Base-by-base conservation (phyloP, 92 coral and sea anemone species). In the Siderastrea siderea region DNA sequence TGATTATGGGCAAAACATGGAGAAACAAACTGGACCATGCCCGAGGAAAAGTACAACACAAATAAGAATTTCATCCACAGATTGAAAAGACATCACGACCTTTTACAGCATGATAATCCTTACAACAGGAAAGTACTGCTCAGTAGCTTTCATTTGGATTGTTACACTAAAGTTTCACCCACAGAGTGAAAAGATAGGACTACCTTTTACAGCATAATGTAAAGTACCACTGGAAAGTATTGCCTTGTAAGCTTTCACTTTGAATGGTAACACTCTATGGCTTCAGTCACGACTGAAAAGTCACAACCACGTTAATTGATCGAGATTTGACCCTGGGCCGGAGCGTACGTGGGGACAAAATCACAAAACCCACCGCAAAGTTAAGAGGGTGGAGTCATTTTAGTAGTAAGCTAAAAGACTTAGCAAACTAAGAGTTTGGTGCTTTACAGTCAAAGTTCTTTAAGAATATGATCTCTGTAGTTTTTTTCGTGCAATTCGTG, bases 401-500 rank as follows among this genome's bases (percentile, higher is more conserved):
- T 5, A 38, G 38, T 12, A 58, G 12, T 43, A 38, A 47, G 66
- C 1, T 16, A 5, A 54, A 75, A 57, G 3, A 1, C 65, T 66
- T 16, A 12, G 70, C 70, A 7, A 14, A 49, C 26, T 14, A 74
- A 10, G 54, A 9, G 58, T 4, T 38, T 54, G 4, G 63, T 74
- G 0, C 57, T 53, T 53, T 5, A 53, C 5, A 5, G 57, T 53
- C 8, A 55, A 55, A 14, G 12, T 55, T 55, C 12, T 68, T 47
- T 17, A 75, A 26, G 38, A 26, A 26, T 26, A 38, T 11, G 3
- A 19, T 10, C 19, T 75, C 9, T 4, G 48, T 44, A 75, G 12
- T 3, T 55, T 4, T 7, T 14, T 55, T 55, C 61, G 61, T 55
- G 61, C 48, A 38, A 74, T 75, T 75, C 79, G 79, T 75, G 79